phyloP scores from a whole-genome alignment of 2,113 vertebrate genomes.

The Galeopterus variegatus region DNA sequence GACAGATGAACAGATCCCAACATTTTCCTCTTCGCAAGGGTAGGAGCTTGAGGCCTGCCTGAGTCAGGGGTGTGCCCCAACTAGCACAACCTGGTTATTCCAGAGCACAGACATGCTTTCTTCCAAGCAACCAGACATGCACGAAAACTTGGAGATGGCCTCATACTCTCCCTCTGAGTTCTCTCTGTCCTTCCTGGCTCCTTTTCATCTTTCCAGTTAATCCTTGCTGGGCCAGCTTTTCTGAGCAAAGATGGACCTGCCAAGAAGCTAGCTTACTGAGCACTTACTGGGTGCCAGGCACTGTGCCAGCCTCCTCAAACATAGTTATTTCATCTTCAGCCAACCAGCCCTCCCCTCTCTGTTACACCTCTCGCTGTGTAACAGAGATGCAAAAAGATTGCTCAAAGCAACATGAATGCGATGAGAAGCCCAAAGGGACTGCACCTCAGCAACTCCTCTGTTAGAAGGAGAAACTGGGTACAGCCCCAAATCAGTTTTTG shows the following conservation, averaged over 20 bases:
- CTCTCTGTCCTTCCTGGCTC: slow-evolving; percentile 63
- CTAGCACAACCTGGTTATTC: neutral
- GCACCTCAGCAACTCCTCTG: too few relatives aligned
- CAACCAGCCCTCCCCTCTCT: too few relatives aligned
- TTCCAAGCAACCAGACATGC: fast-evolving
- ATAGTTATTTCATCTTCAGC: neutral
- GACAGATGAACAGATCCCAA: neutral
- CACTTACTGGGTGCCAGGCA: neutral
- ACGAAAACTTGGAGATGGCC: neutral
- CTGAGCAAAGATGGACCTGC: slow-evolving; percentile 56
- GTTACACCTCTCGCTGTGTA: too few relatives aligned
- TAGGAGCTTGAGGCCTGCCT: neutral
- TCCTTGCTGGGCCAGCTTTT: slow-evolving; percentile 69
- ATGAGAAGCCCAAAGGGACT: too few relatives aligned
- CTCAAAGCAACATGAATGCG: too few relatives aligned
- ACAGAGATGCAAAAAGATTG: too few relatives aligned
- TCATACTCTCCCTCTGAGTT: neutral
- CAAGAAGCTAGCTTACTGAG: slow-evolving; percentile 51
- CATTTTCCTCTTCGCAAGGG: neutral
- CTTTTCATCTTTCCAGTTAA: slow-evolving; percentile 72
- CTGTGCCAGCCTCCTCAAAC: neutral
- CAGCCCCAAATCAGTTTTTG: too few relatives aligned
- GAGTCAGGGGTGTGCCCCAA: neutral
- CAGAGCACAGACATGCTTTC: neutral
- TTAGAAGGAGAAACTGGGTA: too few relatives aligned